These are phyloP conservation scores for Drosophila setosimentum DNA, from an alignment of 2,888 invertebrate species.

Conservation along the genomic window DNA sequence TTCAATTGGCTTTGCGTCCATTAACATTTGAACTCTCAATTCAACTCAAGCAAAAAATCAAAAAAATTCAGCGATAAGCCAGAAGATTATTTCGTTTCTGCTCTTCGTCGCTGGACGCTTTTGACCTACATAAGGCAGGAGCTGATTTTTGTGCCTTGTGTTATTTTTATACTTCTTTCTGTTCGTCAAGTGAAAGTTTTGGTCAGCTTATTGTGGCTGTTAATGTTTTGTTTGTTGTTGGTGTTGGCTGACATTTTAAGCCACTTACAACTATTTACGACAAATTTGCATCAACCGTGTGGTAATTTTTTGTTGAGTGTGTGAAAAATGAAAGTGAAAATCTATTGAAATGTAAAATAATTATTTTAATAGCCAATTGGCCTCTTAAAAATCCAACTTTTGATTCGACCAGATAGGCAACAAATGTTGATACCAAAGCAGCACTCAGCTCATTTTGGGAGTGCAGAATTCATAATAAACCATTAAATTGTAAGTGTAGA, in stretches of 20 bases:
- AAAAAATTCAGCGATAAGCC: slow-evolving; percentile 51
- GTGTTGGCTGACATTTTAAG: slow-evolving; percentile 46
- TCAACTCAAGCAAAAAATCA: slow-evolving; percentile 2
- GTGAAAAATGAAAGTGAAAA: slow-evolving; percentile 65
- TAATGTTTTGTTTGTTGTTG: slow-evolving; percentile 20
- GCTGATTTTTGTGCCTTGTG: slow-evolving; percentile 21
- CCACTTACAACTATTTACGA: slow-evolving; percentile 76
- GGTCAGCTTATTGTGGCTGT: slow-evolving; percentile 27
- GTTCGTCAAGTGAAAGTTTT: slow-evolving; percentile 69
- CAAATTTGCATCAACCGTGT: slow-evolving; percentile 65
- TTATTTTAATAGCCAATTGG: slow-evolving; percentile 38
- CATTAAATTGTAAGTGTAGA: not conserved
- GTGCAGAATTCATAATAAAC: not conserved
- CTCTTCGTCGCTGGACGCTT: slow-evolving; percentile 26
- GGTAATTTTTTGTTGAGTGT: slow-evolving; percentile 30
- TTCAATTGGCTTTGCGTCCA: slow-evolving; percentile 63
- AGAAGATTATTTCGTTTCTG: slow-evolving; percentile 37
- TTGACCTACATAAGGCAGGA: slow-evolving; percentile 67
- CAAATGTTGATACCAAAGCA: not conserved
- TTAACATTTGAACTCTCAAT: slow-evolving; percentile 70
- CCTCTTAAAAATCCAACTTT: slow-evolving; percentile 25
- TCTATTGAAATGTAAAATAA: slow-evolving; percentile 43
- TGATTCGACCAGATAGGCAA: not conserved
- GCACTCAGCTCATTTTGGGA: not conserved
- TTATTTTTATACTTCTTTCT: slow-evolving; percentile 3